A percentile compares a stretch with the other conserved stretches of the same genome.
Conservation (phyloP, 2,797 vertebrate species). For the Ctenopoma multispine region DNA sequence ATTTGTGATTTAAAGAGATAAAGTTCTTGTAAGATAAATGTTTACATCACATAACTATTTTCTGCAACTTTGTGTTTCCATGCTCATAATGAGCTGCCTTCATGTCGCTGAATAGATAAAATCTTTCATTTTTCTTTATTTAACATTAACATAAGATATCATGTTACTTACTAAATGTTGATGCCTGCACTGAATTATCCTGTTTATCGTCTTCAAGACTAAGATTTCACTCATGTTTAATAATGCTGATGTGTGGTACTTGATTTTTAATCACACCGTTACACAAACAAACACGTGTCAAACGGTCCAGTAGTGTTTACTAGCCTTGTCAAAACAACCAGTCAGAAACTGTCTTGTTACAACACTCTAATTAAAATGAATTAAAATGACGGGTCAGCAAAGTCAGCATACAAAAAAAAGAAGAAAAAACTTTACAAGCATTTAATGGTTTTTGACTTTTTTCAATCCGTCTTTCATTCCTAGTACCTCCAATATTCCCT, state of each 20-base stretch:
- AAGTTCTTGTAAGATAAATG: neutral
- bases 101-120: neutral
- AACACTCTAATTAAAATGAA: conserved; percentile 37
- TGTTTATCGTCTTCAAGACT: neutral
- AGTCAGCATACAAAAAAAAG: conserved; percentile 7
- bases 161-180: neutral
- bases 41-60: neutral
- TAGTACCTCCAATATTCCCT: conserved; percentile 56
- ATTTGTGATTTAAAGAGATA: neutral
- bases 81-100: neutral
- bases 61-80: neutral
- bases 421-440: neutral
- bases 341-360: conserved; percentile 56
- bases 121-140: neutral
- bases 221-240: conserved; percentile 26
- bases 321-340: conserved; percentile 69
- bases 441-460: conserved; percentile 8
- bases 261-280: conserved; percentile 51
- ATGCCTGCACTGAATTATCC: neutral
- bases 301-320: conserved; percentile 63
- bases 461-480: conserved; percentile 19
- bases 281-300: conserved; percentile 55
- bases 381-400: conserved; percentile 35
- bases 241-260: conserved; percentile 26
- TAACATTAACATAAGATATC: neutral